A percentile compares a stretch with the other conserved stretches of the same genome.
These are phyloP conservation scores for Hipparchia semele DNA, from an alignment of 2,888 invertebrate species.

Conservation along the genomic window DNA sequence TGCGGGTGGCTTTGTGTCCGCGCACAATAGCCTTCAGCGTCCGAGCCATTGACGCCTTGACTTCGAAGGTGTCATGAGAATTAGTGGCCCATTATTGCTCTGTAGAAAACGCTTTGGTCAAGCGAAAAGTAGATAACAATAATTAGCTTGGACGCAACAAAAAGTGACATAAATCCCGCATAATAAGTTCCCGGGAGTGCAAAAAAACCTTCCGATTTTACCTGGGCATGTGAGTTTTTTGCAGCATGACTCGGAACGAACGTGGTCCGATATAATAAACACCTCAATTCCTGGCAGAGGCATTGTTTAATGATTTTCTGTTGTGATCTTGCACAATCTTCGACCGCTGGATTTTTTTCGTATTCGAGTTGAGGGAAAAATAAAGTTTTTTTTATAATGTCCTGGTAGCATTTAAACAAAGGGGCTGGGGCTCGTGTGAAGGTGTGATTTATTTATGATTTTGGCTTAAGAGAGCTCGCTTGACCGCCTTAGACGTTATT, in stretches of 20 bases:
- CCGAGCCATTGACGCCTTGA: slow-evolving; percentile 71
- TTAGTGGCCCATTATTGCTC: slow-evolving; percentile 80
- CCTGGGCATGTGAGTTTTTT: slow-evolving; percentile 73
- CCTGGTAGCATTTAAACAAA: slow-evolving; percentile 82
- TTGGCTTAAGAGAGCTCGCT: slow-evolving; percentile 67
- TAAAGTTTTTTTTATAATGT: slow-evolving; percentile 71
- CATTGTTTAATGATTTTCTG: slow-evolving; percentile 82
- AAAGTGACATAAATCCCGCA: slow-evolving; percentile 83
- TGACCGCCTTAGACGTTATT: slow-evolving; percentile 73
- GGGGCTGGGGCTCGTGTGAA: slow-evolving; percentile 71
- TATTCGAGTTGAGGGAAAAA: slow-evolving; percentile 68
- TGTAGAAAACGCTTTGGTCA: slow-evolving; percentile 74
- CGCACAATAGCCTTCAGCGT: slow-evolving; percentile 63
- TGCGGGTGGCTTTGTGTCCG: slow-evolving; percentile 75
- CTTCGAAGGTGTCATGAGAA: slow-evolving; percentile 79
- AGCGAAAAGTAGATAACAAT: slow-evolving; percentile 80
- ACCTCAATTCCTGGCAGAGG: slow-evolving; percentile 80
- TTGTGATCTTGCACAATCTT: slow-evolving; percentile 82
- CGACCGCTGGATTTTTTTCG: slow-evolving; percentile 65
- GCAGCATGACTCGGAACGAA: slow-evolving; percentile 66
- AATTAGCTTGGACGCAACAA: slow-evolving; percentile 79
- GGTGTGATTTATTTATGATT: slow-evolving; percentile 83
- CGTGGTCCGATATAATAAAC: slow-evolving; percentile 78
- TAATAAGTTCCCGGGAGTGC: slow-evolving; percentile 74
- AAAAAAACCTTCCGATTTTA: slow-evolving; percentile 73